Base-by-base conservation (phyloP, 2,888 invertebrate species). In the Epistrophe eligans region DNA sequence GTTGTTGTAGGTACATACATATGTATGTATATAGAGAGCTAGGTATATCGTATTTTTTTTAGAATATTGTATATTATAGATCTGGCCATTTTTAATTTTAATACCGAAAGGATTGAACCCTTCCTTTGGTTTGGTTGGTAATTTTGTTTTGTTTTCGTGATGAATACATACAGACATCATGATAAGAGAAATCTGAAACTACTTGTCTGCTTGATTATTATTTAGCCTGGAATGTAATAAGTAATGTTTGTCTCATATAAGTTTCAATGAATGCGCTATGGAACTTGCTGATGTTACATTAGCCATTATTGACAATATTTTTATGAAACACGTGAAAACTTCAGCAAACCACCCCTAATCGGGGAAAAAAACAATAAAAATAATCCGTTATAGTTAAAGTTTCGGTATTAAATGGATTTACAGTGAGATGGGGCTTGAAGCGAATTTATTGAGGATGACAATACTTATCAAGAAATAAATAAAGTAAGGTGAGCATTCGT, bases 381-480 rank as follows among this genome's bases (percentile, higher is more conserved):
- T 74, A 64, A 74, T 76, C 70, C 64, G 70, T 71, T 70, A 28
- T 50, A 79, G 79, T 76, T 50, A 79, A 84, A 79, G 74, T 79
- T 79, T 77, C 9, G 70, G 40, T 71, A 79, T 74, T 70, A 79
- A 71, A 74, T 64, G 64, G 48, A 60, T 45, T 64, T 35, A 5
- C 4, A 28, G 43, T 40, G 11, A 43, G 28, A 32, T 32, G 43
- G 48, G n/a, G 24, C 10, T 45, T 1, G 32, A 35, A 35, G n/a
- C n/a, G 52, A 38, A 66, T 45, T 48, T 48, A 52, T 50, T 24
- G 35, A 38, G 38, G 35, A 67, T 50, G 83, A 79, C 72, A 79
- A 70, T 73, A 83, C 73, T 83, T 83, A 83, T 83, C 73, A 62
- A 57, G 58, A 73, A 45, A 73, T 79, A 57, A 79, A 77, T 70